These are phyloP conservation scores for Numida meleagris DNA, from an alignment of 2,113 vertebrate species.

Conservation along the genomic window DNA sequence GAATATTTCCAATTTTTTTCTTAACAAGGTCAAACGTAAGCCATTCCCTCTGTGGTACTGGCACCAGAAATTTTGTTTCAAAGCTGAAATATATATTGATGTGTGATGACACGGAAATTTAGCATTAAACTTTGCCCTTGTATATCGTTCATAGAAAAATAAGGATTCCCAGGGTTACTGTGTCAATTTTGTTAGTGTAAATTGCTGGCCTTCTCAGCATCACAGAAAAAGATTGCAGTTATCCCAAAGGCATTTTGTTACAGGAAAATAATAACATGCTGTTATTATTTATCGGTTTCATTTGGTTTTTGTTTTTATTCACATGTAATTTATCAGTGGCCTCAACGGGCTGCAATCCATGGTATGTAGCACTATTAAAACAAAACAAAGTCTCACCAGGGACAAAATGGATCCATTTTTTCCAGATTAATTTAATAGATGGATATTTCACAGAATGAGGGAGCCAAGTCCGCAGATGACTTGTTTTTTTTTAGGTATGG, in stretches of 20 bases:
- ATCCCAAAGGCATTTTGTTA: not conserved
- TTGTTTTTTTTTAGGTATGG: slow-evolving; percentile 24
- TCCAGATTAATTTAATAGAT: slow-evolving; percentile 41
- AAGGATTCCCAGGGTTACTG: not conserved
- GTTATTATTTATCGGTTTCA: slow-evolving; percentile 21
- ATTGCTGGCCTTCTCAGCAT: not conserved
- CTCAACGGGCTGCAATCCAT: not conserved
- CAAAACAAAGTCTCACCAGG: slow-evolving; percentile 4
- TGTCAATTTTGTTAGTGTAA: not conserved
- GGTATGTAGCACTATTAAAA: slow-evolving; percentile 26
- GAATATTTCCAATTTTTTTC: not conserved
- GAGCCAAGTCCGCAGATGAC: slow-evolving; percentile 41
- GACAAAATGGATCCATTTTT: slow-evolving; percentile 29
- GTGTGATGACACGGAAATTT: not conserved
- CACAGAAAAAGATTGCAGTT: not conserved
- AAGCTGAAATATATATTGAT: not conserved
- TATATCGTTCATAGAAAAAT: not conserved
- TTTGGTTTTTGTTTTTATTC: not conserved
- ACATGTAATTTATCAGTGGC: slow-evolving; percentile 21
- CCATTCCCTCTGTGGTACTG: not conserved
- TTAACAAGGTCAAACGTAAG: slow-evolving; percentile 7
- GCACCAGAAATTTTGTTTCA: not conserved
- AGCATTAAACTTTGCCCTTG: not conserved
- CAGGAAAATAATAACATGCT: not conserved
- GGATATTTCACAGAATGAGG: slow-evolving; percentile 21